Base-by-base conservation (phyloP, 2,888 invertebrate genomes). In the Latheticus oryzae region DNA sequence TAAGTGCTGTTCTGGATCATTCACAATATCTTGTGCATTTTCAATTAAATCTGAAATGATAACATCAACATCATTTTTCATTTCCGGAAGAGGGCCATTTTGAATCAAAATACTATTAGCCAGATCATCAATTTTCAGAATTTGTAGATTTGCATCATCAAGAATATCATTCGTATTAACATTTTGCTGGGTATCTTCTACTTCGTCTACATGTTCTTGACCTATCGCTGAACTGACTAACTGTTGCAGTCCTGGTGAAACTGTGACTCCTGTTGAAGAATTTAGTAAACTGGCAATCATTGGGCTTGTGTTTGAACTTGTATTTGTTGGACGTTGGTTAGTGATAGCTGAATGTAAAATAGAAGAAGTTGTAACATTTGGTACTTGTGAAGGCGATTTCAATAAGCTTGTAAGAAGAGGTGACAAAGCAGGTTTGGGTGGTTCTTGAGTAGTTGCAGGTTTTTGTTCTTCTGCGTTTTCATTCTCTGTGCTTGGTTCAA, bases 331-430 rank as follows among this genome's bases (percentile, higher is more conserved):
- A 48, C 77, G 74, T 30, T 80, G 77, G 37, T 78, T 78, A 0
- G 77, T 77, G 24, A 78, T 78, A 3, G 77, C 78, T 2, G 76
- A 74, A 61, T 79, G 79, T 35, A 78, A 64, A 47, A 79, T 78
- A 1, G 78, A 77, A 75, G 30, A 82, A 74, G 73, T 70, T 9
- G n/a, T 81, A 73, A 74, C 72, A 65, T 71, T 70, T 60, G 79
- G 77, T 9, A 79, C 76, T 45, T 84, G 84, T 16, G 84, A 84
- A 0, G 85, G 85, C 32, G 88, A 89, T 76, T 93, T 92, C 2
- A 95, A 79, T 23, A 95, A 80, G 33, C 93, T 93, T 4, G 94
- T 93, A 35, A 95, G 80, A 30, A 95, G 78, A 0, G 93, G 93
- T 0, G 88, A 88, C 0, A 87, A 81, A 0, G 84, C 85, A 1